These are phyloP conservation scores for Leptopilina boulardi DNA, from an alignment of 1,140 invertebrate genomes.

Conservation along the genomic window DNA sequence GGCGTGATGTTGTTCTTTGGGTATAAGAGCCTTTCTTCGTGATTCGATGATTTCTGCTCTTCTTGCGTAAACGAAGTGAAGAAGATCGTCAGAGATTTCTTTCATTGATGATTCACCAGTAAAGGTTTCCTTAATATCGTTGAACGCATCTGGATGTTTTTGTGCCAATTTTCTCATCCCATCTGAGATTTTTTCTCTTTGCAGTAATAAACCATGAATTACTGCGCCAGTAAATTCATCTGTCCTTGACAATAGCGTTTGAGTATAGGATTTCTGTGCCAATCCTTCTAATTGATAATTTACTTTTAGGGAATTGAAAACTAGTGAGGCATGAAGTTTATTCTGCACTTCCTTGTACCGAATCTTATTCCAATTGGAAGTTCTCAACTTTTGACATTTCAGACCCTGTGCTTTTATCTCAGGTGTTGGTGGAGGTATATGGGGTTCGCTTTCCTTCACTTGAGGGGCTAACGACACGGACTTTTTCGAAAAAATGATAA, in stretches of 20 bases:
- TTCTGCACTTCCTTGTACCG: slow-evolving; percentile 54
- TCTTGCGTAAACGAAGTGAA: slow-evolving; percentile 42
- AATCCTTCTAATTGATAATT: slow-evolving; percentile 6
- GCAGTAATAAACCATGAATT: slow-evolving; percentile 37
- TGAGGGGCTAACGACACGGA: slow-evolving; percentile 33
- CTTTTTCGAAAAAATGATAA: too few relatives aligned
- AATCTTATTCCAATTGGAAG: slow-evolving; percentile 52
- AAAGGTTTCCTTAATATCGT: slow-evolving; percentile 34
- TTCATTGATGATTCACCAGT: slow-evolving; percentile 28
- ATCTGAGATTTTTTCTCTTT: slow-evolving; percentile 39
- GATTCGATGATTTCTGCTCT: slow-evolving; percentile 42
- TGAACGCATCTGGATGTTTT: background rate
- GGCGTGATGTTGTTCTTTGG: background rate
- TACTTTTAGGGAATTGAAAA: slow-evolving; percentile 42
- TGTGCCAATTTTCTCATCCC: slow-evolving; percentile 31
- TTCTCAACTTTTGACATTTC: slow-evolving; percentile 27
- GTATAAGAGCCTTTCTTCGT: slow-evolving; percentile 10
- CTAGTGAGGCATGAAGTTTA: slow-evolving; percentile 53
- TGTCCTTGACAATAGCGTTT: background rate
- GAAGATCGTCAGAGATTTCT: slow-evolving; percentile 37
- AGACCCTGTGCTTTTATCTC: slow-evolving; percentile 15
- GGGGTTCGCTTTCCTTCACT: slow-evolving; percentile 49
- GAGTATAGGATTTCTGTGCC: background rate
- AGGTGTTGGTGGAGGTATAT: slow-evolving; percentile 45
- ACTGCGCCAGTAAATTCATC: slow-evolving; percentile 38